Evolutionary conservation across 2,888 invertebrate species (phyloP), one percentile per base, ranked within the genome.

Genomic region (Habroteleia sp.): DNA sequence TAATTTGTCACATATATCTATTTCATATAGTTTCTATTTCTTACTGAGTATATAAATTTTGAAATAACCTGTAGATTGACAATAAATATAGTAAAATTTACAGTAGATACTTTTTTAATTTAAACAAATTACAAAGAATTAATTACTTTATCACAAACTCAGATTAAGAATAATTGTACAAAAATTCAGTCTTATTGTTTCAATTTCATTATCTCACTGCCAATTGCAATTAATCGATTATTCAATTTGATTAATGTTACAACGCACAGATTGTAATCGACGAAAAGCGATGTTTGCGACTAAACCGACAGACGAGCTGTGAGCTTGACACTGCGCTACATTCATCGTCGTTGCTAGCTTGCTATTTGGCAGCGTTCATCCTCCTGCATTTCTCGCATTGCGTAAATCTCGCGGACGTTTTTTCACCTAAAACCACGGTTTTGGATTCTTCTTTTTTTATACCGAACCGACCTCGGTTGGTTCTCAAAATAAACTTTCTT

Each of bases 361-460:
- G 66, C 60, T 69, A 78, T 78, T 74, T 78, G 78, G 78, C 78
- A 74, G 17, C 54, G 58, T 13, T 48, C 23, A 27, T 48, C 66
- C 63, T 56, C 50, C 39, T 60, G 52, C 74, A 65, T 68, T 48
- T 65, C 33, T 62, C 25, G 31, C 42, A 58, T 73, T 72, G 73
- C 77, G 66, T 54, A 76, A 77, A 76, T 35, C 8, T 8, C 20
- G 56, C 10, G 10, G 29, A 31, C 29, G 31, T 33, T 54, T 54
- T 54, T 54, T 41, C 20, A 3, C 42, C 42, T 8, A 44, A 27
- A 44, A 41, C 3, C 41, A 20, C 17, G 5, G 25, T 25, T n/a
- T 37, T 5, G 4, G 16, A 1, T 41, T 23, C n/a, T 41, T 25
- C 20, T 20, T 20, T 23, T 39, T 39, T 39, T 20, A 8, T 6